phyloP scores from a whole-genome alignment of 2,113 vertebrate species.

The Psittacara wagleri region DNA sequence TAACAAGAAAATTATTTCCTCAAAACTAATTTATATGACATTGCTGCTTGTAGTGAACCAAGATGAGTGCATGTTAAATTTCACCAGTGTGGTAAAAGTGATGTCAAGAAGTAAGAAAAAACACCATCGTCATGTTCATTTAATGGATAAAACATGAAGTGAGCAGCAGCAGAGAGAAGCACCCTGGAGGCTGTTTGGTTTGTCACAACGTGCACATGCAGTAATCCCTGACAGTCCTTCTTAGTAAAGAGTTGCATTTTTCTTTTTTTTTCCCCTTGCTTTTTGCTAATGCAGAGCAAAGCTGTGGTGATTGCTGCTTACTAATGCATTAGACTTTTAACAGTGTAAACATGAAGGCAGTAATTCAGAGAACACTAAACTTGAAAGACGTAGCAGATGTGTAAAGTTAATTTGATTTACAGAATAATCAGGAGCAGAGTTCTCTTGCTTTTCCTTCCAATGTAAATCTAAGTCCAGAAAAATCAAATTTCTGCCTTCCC shows the following conservation, averaged over 20 bases:
- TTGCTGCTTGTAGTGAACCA: constrained; percentile 20
- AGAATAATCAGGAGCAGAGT: constrained; percentile 24
- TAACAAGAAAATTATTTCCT: constrained; percentile 67
- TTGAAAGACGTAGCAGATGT: background rate
- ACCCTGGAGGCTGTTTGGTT: constrained; percentile 30
- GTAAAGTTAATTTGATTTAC: constrained; percentile 61
- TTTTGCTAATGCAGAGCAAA: constrained; percentile 28
- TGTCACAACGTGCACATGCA: background rate
- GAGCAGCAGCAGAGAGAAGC: background rate
- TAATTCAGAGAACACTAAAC: constrained; percentile 63
- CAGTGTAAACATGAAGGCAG: constrained; percentile 49
- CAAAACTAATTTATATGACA: constrained; percentile 58
- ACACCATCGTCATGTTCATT: background rate
- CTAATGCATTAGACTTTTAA: constrained; percentile 55
- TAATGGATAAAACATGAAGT: constrained; percentile 25
- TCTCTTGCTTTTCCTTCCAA: constrained; percentile 1
- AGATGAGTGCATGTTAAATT: constrained; percentile 1
- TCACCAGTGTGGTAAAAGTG: background rate
- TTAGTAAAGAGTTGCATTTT: background rate
- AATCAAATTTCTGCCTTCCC: background rate
- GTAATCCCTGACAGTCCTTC: constrained; percentile 37
- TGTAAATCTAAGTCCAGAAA: background rate
- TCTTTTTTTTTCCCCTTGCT: background rate
- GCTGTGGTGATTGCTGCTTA: constrained; percentile 43
- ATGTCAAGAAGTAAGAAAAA: constrained; percentile 36